Evolutionary conservation across 2,888 invertebrate genomes (phyloP).

Genomic region (Philaethria dido): DNA sequence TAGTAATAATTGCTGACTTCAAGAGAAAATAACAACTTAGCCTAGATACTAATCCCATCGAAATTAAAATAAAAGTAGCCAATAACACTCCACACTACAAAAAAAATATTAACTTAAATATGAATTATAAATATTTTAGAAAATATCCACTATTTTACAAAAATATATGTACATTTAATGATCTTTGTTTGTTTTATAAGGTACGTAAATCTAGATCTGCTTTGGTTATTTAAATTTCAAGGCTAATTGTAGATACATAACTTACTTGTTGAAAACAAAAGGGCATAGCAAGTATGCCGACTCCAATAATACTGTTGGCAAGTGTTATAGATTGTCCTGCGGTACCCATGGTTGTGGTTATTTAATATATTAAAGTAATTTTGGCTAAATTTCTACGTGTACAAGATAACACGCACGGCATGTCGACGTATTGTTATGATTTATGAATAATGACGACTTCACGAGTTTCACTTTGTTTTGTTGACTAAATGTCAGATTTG

Average conservation of each 20-base stretch:
- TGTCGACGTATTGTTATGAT: conserved; percentile 41
- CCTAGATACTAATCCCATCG: conserved; percentile 93
- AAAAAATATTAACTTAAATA: too few species aligned
- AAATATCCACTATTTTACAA: too few species aligned
- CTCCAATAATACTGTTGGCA: conserved; percentile 98
- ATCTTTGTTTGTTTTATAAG: not conserved
- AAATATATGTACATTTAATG: not conserved
- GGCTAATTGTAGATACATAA: conserved; percentile 37
- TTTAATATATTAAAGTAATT: conserved; percentile 30
- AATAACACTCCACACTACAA: conserved; percentile 95
- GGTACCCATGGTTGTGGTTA: conserved; percentile 67
- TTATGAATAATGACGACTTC: conserved; percentile 13
- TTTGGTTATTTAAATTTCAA: conserved; percentile 6
- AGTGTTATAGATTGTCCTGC: conserved; percentile 92
- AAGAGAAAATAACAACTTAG: conserved; percentile 95
- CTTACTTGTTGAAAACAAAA: conserved; percentile 97
- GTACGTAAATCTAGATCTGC: not conserved
- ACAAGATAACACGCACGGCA: conserved; percentile 46
- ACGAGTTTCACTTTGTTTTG: conserved; percentile 21
- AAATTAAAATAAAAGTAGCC: conserved; percentile 90
- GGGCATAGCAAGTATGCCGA: conserved; percentile 98
- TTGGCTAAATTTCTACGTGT: conserved; percentile 42
- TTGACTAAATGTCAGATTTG: conserved; percentile 25
- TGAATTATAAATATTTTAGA: too few species aligned
- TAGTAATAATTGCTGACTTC: conserved; percentile 94